Percentiles rank a stretch among this genome's conserved stretches.
These are phyloP conservation scores for Eumeta japonica DNA, from an alignment of 1,140 invertebrate genomes.

Conservation along the genomic window DNA sequence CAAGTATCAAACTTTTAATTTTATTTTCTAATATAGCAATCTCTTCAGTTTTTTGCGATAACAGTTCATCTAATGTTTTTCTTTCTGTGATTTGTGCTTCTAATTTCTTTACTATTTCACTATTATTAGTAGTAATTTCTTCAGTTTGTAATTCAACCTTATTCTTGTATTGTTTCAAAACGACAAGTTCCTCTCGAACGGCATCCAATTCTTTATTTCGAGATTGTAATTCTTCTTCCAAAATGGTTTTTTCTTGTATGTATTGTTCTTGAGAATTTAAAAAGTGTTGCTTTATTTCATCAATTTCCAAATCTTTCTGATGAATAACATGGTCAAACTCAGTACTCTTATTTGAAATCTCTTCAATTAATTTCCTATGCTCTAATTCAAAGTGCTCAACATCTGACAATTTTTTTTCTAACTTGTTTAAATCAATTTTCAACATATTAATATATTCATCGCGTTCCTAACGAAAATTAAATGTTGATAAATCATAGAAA, in stretches of 20 bases:
- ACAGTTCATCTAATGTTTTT: conserved; percentile 7
- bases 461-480: conserved; percentile 30
- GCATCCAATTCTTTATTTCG: conserved; percentile 10
- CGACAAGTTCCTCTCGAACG: too few relatives aligned
- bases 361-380: conserved; percentile 18
- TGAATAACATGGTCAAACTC: conserved; percentile 20
- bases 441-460: conserved; percentile 22
- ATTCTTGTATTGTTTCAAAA: too few relatives aligned
- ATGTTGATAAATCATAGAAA: too few relatives aligned
- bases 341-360: conserved; percentile 21
- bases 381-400: conserved; percentile 21
- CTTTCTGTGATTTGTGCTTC: conserved; percentile 8
- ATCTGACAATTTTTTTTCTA: conserved; percentile 24
- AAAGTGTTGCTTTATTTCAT: conserved; percentile 21
- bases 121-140: conserved; percentile 10
- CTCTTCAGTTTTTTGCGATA: conserved; percentile 11
- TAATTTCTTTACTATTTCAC: conserved; percentile 8
- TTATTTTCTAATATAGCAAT: conserved; percentile 13
- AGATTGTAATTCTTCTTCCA: conserved; percentile 12
- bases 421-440: conserved; percentile 24
- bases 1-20: conserved; percentile 13
- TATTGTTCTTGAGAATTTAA: conserved; percentile 20
- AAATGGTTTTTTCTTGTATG: conserved; percentile 16
- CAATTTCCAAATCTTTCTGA: conserved; percentile 27
- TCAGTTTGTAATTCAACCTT: conserved; percentile 8